phyloP scores from a whole-genome alignment of 2,888 invertebrate species.

The Belgica antarctica region DNA sequence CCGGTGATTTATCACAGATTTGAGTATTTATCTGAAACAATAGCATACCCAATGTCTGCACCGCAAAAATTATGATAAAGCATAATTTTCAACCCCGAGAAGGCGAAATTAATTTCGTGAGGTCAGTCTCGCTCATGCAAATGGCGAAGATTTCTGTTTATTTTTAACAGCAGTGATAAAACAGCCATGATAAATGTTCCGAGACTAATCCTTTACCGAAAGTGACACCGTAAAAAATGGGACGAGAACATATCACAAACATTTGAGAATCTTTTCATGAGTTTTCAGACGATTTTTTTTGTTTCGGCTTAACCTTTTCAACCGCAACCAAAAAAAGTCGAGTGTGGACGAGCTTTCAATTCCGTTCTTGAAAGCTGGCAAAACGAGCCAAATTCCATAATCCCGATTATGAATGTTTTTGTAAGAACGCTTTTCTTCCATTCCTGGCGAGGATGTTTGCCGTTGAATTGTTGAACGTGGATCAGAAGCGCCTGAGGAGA shows the following conservation, averaged over 20 bases:
- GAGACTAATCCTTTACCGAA: constrained; percentile 13
- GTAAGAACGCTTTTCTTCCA: neutral
- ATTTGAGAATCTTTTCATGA: neutral
- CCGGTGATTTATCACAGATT: neutral
- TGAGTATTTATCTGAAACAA: neutral
- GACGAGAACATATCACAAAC: neutral
- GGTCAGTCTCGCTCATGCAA: constrained; percentile 3
- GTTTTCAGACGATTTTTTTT: neutral
- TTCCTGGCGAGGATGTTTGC: neutral
- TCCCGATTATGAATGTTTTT: neutral
- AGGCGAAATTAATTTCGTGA: neutral
- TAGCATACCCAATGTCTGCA: too few species aligned
- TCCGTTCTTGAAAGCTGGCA: too few species aligned
- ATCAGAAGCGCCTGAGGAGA: constrained; percentile 2
- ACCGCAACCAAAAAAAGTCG: constrained; percentile 2
- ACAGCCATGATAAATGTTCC: constrained; percentile 6
- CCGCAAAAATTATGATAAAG: constrained; percentile 26
- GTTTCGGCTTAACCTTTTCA: too few species aligned
- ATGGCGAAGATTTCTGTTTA: constrained; percentile 2
- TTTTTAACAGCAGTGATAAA: neutral
- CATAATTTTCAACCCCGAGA: too few species aligned
- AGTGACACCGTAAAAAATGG: neutral
- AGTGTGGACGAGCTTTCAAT: neutral
- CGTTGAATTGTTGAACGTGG: neutral
- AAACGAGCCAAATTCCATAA: neutral